Evolutionary conservation across 2,113 vertebrate genomes (phyloP).

Genomic region (Dasyornis broadbenti): DNA sequence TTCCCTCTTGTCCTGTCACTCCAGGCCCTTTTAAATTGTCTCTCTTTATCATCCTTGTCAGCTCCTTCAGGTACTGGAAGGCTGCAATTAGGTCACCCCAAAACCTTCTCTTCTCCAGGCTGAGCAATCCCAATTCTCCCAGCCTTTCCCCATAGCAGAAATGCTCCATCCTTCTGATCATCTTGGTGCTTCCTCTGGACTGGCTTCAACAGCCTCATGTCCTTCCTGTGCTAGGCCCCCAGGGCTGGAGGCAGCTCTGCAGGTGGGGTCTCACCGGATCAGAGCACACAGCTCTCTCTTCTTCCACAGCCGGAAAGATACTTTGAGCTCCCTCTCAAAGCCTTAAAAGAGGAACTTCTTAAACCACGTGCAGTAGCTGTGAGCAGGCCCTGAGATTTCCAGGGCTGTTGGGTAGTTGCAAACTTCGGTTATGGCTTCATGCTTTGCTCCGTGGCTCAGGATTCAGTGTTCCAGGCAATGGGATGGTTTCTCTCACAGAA

Average conservation of each 20-base stretch:
- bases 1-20: not conserved
- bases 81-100: not conserved
- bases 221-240: not conserved
- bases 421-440: not conserved
- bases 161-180: not conserved
- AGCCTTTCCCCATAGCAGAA: not conserved
- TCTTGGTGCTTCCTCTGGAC: not conserved
- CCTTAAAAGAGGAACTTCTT: not conserved
- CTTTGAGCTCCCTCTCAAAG: not conserved
- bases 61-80: not conserved
- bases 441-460: not conserved
- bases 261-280: not conserved
- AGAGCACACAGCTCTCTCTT: not conserved
- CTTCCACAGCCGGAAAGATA: not conserved
- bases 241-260: not conserved
- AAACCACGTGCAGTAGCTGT: not conserved
- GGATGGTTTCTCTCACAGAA: not conserved
- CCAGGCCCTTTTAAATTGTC: not conserved
- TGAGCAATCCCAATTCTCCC: not conserved
- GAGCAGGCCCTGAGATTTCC: not conserved
- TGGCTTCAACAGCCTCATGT: rapidly evolving
- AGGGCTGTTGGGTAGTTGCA: not conserved
- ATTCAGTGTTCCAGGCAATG: not conserved
- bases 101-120: not conserved
- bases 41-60: not conserved